Base-by-base conservation (phyloP, 2,113 vertebrate genomes). In the Chrysochloris asiatica region DNA sequence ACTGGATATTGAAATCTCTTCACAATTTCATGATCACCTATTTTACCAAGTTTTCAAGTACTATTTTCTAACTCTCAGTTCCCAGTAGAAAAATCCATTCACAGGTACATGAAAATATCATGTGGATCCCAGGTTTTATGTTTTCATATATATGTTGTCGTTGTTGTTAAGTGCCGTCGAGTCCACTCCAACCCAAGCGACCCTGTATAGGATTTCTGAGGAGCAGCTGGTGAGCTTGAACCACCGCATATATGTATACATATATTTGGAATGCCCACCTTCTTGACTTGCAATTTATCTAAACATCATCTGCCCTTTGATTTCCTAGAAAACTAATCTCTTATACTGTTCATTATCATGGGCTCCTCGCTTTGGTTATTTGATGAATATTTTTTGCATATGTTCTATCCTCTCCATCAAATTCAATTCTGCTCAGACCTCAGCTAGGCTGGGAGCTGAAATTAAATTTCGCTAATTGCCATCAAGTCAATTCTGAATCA, bases 41-140 rank as follows among this genome's bases (percentile, higher is more conserved):
- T 56, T 45, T 80, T 43, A 45, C 26, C 21, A 56, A 75, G 13
- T 1, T 56, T 67, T 86, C 38, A 85, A 56, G 1, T 77, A 45
- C 14, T 78, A 17, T 78, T 82, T 83, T 82, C 69, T 47, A 78
- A 41, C 17, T 24, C 6, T 69, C n/a, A 38, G 4, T 69, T 85
- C 30, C 24, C 81, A 28, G 11, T 50, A 85, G 33, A 73, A 93
- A 90, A 93, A 77, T 50, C 47, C 89, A 92, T 48, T 88, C 12
- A 43, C 52, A 67, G 2, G 87, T 71, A 86, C 26, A 83, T 83
- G 48, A 92, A 93, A 78, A 69, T 0, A 21, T 45, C 36, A 38
- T 54, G 50, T 41, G n/a, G 38, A 83, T 26, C 76, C 59, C 36
- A 47, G 3, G 12, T 73, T 50, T 56, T 79, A 41, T 19, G 22